Evolutionary conservation across 35 echinoderm and acorn worm species (phyloP), one percentile per base, ranked within the genome.

Genomic region (Holothuria glaberrima): DNA sequence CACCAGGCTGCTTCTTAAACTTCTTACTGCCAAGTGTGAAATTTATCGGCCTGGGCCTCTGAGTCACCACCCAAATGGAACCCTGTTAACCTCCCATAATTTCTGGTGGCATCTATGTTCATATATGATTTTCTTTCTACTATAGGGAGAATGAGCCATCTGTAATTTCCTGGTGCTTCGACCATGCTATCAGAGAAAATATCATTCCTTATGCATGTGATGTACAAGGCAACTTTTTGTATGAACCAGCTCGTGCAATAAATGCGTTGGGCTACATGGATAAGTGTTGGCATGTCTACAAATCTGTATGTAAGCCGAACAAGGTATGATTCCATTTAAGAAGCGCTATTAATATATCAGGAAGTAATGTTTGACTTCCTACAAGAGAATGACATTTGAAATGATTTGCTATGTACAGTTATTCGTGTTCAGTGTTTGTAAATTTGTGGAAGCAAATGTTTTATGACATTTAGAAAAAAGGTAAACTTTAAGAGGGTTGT

Each of bases 241-340:
- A 91, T 59, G 96, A 98, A n/a, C 81, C 89, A 26, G 13, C 90
- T 13, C 29, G 89, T 44, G 93, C 96, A 44, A 93, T 91, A 28
- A 95, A 98, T 71, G 93, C 96, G 1, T 65, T 94, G 28, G 96
- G 93, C 13, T 95, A 98, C 52, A 92, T 98, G 90, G 93, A 98
- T 46, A 84, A 88, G 68, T 95, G 90, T 82, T 95, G 88, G 91
- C 87, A 91, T 27, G 83, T 98, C 25, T 98, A 94, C 82, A 75
- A 89, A 24, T 88, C 88, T 44, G 85, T 94, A 13, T 95, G 93
- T 61, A 92, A 29, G 6, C 87, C 84, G 50, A 90, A 71, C 38
- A 98, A 98, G 86, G 93, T 94, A 82, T 82, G 79, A 25, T 24
- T n/a, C n/a, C n/a, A n/a, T n/a, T 30, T 24, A 75, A 44, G 71